Conservation (phyloP, 2,888 invertebrate species). For the Neria commutata region DNA sequence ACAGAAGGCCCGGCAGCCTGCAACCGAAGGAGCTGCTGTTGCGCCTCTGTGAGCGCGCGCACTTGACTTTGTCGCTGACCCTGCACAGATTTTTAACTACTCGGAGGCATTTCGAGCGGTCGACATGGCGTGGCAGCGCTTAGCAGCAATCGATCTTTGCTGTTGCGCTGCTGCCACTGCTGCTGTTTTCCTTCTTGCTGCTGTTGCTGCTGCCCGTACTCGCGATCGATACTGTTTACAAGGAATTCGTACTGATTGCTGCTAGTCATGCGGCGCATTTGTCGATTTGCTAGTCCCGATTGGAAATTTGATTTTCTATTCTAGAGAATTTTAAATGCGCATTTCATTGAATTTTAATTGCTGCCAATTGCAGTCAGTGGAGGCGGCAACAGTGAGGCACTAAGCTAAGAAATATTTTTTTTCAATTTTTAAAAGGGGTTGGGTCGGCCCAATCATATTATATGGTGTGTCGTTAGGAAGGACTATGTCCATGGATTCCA, state of each 20-base stretch:
- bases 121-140: not conserved
- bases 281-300: slow-evolving; percentile 35
- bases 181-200: slow-evolving; percentile 28
- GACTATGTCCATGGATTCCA: too few relatives aligned
- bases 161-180: slow-evolving; percentile 13
- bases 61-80: slow-evolving; percentile 51
- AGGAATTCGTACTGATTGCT: slow-evolving; percentile 60
- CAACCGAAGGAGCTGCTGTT: slow-evolving; percentile 5
- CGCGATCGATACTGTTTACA: slow-evolving; percentile 54
- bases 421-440: too few relatives aligned
- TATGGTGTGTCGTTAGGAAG: too few relatives aligned
- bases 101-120: not conserved
- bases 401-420: too few relatives aligned
- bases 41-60: slow-evolving; percentile 27
- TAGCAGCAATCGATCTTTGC: slow-evolving; percentile 18
- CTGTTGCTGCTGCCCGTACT: slow-evolving; percentile 21
- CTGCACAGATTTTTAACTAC: slow-evolving; percentile 37
- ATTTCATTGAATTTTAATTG: slow-evolving; percentile 56
- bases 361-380: too few relatives aligned
- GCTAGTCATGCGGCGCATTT: slow-evolving; percentile 58
- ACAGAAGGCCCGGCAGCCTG: slow-evolving; percentile 7
- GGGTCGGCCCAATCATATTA: too few relatives aligned
- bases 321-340: slow-evolving; percentile 44
- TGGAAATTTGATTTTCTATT: slow-evolving; percentile 27
- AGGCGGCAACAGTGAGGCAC: too few relatives aligned